Evolutionary conservation across 2,113 vertebrate genomes (phyloP).

Genomic region (Caranx melampygus): DNA sequence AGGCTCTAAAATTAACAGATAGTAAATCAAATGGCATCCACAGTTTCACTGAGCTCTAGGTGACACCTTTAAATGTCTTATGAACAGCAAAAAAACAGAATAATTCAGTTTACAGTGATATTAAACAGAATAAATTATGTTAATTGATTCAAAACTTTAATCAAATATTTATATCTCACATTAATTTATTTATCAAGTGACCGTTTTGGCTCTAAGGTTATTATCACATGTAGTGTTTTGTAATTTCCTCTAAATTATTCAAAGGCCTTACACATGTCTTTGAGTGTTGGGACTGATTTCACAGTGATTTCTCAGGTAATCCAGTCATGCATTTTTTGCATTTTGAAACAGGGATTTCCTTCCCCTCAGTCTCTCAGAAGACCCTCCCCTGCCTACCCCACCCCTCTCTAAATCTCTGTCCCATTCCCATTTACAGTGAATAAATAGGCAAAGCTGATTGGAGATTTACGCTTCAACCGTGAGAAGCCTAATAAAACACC

Average conservation of each 20-base stretch:
- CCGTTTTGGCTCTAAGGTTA: no score
- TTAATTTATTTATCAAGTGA: no score
- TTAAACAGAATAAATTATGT: background rate
- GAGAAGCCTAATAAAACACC: conserved; percentile 48
- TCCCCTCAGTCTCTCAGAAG: conserved; percentile 33
- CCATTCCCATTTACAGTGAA: conserved; percentile 65
- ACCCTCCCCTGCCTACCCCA: conserved; percentile 13
- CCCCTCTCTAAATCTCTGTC: background rate
- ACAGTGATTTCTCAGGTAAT: conserved; percentile 7
- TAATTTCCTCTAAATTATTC: background rate
- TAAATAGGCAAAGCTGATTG: conserved; percentile 65
- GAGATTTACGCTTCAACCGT: conserved; percentile 42
- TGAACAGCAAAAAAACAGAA: background rate
- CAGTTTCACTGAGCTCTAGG: no score
- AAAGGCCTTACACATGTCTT: background rate
- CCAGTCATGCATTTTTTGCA: conserved; percentile 5
- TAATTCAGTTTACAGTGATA: background rate
- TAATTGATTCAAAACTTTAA: no score
- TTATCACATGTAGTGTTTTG: background rate
- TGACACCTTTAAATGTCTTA: background rate
- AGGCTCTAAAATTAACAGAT: background rate
- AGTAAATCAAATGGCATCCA: no score
- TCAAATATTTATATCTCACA: no score
- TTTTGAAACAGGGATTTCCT: conserved; percentile 36
- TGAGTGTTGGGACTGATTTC: background rate